A percentile compares a stretch with the other conserved stretches of the same genome.
Evolutionary conservation across 2,888 invertebrate genomes (phyloP).

Genomic region (Willowsia nigromaculata): DNA sequence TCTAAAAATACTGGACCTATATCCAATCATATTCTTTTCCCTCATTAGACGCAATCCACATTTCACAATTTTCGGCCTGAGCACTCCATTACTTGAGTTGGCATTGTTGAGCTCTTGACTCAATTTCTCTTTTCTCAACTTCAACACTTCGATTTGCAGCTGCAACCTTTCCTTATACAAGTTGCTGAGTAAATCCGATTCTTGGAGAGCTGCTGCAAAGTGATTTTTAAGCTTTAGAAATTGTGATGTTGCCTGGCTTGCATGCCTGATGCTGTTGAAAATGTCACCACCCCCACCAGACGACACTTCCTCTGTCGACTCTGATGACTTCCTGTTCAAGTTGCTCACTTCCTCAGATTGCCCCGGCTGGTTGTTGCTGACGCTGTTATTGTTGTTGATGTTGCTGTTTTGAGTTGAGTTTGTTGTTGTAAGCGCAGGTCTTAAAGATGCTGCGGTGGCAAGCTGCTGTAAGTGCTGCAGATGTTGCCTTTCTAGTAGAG

Average conservation of each 20-base stretch:
- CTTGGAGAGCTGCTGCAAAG: constrained; percentile 69
- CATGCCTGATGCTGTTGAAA: constrained; percentile 63
- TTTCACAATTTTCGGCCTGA: constrained; percentile 44
- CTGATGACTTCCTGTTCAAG: constrained; percentile 71
- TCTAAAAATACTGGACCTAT: constrained; percentile 57
- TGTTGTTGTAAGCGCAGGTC: constrained; percentile 52
- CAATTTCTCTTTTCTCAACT: constrained; percentile 77
- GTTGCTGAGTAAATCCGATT: constrained; percentile 69
- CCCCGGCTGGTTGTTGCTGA: constrained; percentile 26
- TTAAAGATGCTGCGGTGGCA: constrained; percentile 55
- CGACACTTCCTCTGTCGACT: constrained; percentile 71
- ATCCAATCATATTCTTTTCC: constrained; percentile 48
- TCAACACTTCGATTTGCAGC: constrained; percentile 77
- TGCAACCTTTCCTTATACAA: constrained; percentile 75
- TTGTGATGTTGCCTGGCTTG: constrained; percentile 47
- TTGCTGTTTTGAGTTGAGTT: constrained; percentile 38
- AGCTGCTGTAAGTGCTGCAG: constrained; percentile 61
- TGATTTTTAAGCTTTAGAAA: constrained; percentile 70
- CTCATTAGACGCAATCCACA: constrained; percentile 52
- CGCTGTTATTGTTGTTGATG: constrained; percentile 26
- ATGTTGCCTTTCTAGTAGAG: constrained; percentile 62
- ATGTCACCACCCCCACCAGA: constrained; percentile 63
- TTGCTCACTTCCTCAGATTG: constrained; percentile 51
- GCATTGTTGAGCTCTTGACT: constrained; percentile 68
- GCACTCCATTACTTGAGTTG: constrained; percentile 34